Base-by-base conservation (phyloP, 2,797 vertebrate genomes). In the Anomalospiza imberbis region DNA sequence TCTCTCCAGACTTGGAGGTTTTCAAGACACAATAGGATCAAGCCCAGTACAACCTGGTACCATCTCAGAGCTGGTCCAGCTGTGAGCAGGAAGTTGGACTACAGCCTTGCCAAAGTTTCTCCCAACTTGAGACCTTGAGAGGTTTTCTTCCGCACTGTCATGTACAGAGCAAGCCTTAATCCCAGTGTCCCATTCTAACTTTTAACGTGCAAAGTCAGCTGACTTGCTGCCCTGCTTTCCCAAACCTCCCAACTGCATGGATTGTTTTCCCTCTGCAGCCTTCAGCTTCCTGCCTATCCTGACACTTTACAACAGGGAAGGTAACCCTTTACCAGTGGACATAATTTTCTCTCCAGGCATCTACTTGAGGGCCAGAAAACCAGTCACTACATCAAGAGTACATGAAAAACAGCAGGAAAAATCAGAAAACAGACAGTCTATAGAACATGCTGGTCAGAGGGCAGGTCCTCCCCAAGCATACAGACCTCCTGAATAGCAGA, bases 141-240 rank as follows among this genome's bases (percentile, higher is more conserved):
- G 9, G 28, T 32, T 79, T 19, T 66, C 24, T 28, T 45, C 51
- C 34, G 32, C 42, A 14, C 25, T 13, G 16, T 13, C 45, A 45
- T 0, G 0, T 19, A 48, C 0, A 78, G 8, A 77, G 17, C 0
- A 0, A 65, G 7, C 45, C 51, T 67, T 58, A 74, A 63, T 28
- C 16, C 31, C 40, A 25, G 36, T 1, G 0, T 40, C 34, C 29
- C 55, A 48, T 9, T 65, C 48, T 25, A 66, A 62, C 9, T 58
- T 26, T 54, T 45, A 54, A 87, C 0, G 0, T 20, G 18, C 34
- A 66, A 70, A 50, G 15, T 62, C 40, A 44, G 31, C 47, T 60
- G 20, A n/a, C 32, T 60, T 29, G 34, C 24, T 65, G 32, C 47
- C 42, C 58, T 31, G 61, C 36, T 77, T 67, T 80, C 47, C 15